phyloP scores from a whole-genome alignment of 2,113 vertebrate species.

The Sebastes fasciatus region DNA sequence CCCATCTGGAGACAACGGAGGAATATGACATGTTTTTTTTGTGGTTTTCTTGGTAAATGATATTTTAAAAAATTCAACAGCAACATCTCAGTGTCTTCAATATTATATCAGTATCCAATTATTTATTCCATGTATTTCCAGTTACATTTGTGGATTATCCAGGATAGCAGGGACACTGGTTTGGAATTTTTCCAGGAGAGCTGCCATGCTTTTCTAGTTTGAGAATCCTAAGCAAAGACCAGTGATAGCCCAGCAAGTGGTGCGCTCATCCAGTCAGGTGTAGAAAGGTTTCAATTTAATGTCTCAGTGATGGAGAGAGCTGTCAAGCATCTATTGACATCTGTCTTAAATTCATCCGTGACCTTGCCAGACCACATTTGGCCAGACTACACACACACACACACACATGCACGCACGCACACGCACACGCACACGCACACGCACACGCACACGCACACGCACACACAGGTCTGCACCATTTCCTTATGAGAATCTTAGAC shows the following conservation, averaged over 20 bases:
- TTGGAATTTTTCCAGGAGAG: background rate
- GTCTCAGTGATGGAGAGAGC: constrained; percentile 19
- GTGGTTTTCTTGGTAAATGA: background rate
- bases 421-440: too few species aligned
- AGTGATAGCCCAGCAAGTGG: background rate
- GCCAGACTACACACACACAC: background rate
- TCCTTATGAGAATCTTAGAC: background rate
- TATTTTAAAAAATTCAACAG: background rate
- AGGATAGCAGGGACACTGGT: background rate
- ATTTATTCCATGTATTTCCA: background rate
- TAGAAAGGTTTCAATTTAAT: constrained; percentile 27
- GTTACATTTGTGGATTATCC: background rate
- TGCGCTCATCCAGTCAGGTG: constrained; percentile 6
- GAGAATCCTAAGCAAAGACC: background rate
- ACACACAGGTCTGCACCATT: background rate
- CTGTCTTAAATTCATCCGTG: constrained; percentile 28
- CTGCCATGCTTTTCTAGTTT: background rate
- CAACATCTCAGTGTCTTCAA: background rate
- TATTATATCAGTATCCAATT: background rate
- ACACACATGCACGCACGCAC: background rate
- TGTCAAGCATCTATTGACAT: constrained; percentile 18
- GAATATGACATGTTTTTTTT: background rate
- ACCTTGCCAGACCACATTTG: background rate
- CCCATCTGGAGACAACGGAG: background rate
- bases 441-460: too few species aligned